A percentile compares a stretch with the other conserved stretches of the same genome.
phyloP scores from a whole-genome alignment of 2,113 vertebrate species.

The Oncorhynchus kisutch region DNA sequence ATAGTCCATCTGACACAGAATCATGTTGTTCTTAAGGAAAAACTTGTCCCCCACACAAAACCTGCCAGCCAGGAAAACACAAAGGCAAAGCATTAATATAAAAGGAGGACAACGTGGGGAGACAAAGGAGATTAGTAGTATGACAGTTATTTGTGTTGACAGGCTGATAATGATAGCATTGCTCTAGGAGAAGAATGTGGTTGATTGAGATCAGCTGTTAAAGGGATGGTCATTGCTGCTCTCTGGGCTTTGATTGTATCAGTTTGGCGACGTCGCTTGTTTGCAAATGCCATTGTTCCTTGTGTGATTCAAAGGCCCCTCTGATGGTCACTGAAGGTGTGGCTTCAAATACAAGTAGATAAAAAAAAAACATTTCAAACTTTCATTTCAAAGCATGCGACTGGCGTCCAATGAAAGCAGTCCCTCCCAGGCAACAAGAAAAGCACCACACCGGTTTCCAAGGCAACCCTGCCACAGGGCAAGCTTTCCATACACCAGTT shows the following conservation, averaged over 20 bases:
- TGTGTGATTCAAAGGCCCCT: conserved; percentile 34
- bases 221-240: conserved; percentile 11
- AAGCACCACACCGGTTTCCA: conserved; percentile 17
- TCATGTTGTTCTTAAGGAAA: conserved; percentile 99
- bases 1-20: conserved; percentile 99
- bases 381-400: conserved; percentile 44
- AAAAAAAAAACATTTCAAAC: no score
- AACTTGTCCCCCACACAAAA: conserved; percentile 99
- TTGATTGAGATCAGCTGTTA: conserved; percentile 37
- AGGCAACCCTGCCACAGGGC: conserved; percentile 60
- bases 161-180: conserved; percentile 12
- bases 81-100: conserved; percentile 32
- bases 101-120: neutral
- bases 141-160: conserved; percentile 20
- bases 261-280: conserved; percentile 20
- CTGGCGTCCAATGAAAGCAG: conserved; percentile 59
- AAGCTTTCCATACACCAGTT: conserved; percentile 38
- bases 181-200: conserved; percentile 27
- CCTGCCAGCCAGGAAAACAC: conserved; percentile 73
- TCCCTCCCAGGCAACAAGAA: conserved; percentile 40
- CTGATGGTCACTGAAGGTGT: conserved; percentile 53
- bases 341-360: conserved; percentile 56
- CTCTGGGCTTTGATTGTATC: conserved; percentile 34
- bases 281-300: conserved; percentile 23
- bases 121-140: conserved; percentile 21